phyloP scores from a whole-genome alignment of 2,113 vertebrate species.

The Chaetura pelagica region DNA sequence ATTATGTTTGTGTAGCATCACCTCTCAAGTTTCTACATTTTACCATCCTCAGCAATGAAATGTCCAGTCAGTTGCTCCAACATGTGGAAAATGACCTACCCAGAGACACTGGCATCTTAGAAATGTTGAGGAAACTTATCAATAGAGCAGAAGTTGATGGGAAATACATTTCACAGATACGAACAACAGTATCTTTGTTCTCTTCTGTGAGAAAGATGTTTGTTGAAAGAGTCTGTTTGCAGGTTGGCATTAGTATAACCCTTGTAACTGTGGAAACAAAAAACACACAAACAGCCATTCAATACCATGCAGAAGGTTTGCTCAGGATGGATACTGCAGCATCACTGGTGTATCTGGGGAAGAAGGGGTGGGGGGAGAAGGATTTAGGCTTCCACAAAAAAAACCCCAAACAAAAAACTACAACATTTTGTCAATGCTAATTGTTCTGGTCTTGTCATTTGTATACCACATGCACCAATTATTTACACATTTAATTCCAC shows the following conservation, averaged over 20 bases:
- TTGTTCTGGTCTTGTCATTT: not conserved
- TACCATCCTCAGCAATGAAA: not conserved
- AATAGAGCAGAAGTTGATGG: not conserved
- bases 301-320: not conserved
- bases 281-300: not conserved
- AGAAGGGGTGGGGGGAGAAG: not conserved
- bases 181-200: not conserved
- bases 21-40: not conserved
- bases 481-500: not conserved
- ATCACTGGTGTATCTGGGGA: no score
- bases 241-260: not conserved
- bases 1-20: not conserved
- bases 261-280: not conserved
- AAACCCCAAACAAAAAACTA: not conserved
- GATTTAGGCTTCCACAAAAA: not conserved
- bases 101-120: not conserved
- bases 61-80: not conserved
- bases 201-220: not conserved
- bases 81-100: not conserved
- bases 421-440: not conserved
- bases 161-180: not conserved
- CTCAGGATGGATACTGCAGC: not conserved
- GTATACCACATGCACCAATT: not conserved
- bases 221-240: not conserved
- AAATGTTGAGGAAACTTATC: not conserved